phyloP scores from a whole-genome alignment of 30 jellyfish, hydroid and myxozoan genomes.

The Aurelia sp. region DNA sequence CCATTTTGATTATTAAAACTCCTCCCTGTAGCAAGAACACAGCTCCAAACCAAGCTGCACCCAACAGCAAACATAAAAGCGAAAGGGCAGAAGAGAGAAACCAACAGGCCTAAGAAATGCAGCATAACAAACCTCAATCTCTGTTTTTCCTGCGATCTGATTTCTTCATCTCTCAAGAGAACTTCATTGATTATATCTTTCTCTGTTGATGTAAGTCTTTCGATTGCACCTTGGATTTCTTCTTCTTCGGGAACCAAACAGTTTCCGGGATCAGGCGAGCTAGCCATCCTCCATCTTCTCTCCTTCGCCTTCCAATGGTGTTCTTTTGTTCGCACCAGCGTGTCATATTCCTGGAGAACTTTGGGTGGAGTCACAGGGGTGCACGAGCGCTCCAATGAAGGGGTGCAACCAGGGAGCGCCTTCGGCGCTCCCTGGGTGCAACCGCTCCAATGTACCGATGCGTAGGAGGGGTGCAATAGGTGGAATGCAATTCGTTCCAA shows the following conservation, averaged over 20 bases:
- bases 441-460: too few species aligned
- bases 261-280: slow-evolving; percentile 66
- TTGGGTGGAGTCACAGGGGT: not conserved
- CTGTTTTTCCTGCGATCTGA: slow-evolving; percentile 78
- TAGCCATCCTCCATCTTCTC: slow-evolving; percentile 53
- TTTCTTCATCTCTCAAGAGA: slow-evolving; percentile 90
- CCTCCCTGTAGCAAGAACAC: too few species aligned
- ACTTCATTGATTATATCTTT: slow-evolving; percentile 75
- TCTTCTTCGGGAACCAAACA: slow-evolving; percentile 61
- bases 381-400: too few species aligned
- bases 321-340: not conserved
- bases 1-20: too few species aligned
- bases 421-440: too few species aligned
- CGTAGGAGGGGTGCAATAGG: too few species aligned
- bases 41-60: too few species aligned
- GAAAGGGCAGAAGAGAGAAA: too few species aligned
- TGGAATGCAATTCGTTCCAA: too few species aligned
- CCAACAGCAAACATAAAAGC: too few species aligned
- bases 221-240: slow-evolving; percentile 66
- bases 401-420: too few species aligned
- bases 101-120: too few species aligned
- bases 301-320: not conserved
- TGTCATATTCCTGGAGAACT: not conserved
- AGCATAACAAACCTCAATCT: slow-evolving; percentile 74
- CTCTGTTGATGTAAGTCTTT: slow-evolving; percentile 86